These are phyloP conservation scores for Hemibagrus wyckioides DNA, from an alignment of 2,113 vertebrate species.

Conservation along the genomic window DNA sequence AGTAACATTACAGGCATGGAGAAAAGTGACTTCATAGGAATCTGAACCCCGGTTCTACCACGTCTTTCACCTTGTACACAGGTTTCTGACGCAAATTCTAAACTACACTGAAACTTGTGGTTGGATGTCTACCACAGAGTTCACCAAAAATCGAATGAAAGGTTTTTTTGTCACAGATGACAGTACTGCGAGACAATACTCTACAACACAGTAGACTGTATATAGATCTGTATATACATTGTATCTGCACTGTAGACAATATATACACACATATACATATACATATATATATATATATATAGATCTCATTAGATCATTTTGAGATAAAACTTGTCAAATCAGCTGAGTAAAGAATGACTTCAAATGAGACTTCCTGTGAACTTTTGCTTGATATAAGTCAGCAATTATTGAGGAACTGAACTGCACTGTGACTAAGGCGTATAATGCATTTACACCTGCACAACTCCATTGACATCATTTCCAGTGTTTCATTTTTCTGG, in stretches of 20 bases:
- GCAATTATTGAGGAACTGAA: not conserved
- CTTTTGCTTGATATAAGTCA: not conserved
- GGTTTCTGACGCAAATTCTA: slow-evolving; percentile 4
- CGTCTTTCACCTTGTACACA: slow-evolving; percentile 4
- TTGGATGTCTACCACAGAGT: slow-evolving; percentile 7
- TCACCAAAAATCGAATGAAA: slow-evolving; percentile 20
- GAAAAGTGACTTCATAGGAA: slow-evolving; percentile 47
- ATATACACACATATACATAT: not conserved
- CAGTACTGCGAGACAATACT: not conserved
- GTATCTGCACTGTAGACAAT: too few relatives aligned
- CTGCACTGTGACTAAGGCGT: too few relatives aligned
- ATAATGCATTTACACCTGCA: not conserved
- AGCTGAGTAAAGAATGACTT: not conserved
- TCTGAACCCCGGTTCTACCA: not conserved
- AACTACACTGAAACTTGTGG: not conserved
- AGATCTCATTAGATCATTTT: not conserved
- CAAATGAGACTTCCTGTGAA: slow-evolving; percentile 8
- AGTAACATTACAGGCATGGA: slow-evolving; percentile 28
- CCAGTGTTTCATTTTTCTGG: not conserved
- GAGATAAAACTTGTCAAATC: not conserved
- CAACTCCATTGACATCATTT: not conserved
- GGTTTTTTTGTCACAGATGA: slow-evolving; percentile 2
- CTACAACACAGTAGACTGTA: not conserved
- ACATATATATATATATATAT: not conserved
- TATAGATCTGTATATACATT: too few relatives aligned